Evolutionary conservation across 2,888 invertebrate species (phyloP), one percentile per base, ranked within the genome.

Genomic region (Perizoma affinitatum): DNA sequence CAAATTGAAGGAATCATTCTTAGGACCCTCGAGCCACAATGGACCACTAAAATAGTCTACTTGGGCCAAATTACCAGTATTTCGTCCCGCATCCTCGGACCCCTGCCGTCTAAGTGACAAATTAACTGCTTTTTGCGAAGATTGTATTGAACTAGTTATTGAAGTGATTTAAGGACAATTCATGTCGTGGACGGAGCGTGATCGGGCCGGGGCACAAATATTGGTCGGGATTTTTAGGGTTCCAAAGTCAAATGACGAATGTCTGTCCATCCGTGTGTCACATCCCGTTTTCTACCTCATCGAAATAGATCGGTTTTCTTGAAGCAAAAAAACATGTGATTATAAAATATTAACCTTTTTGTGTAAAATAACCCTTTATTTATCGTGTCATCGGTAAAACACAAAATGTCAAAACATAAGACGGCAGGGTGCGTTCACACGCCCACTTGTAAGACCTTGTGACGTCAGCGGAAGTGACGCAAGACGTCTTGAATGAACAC

Each of bases 11-110:
- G 84, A 90, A 83, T 83, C 65, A 85, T 86, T 88, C 90, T 90
- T 90, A 75, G 76, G 70, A 78, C 81, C 82, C 82, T 75, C 68
- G 73, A 63, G 70, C 57, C 74, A 84, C 84, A 90, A 90, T 89
- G 81, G 86, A 70, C 75, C 71, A 76, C 66, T 75, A 73, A 77
- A 87, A 88, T 90, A 87, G 85, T 79, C 83, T 87, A 86, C 91
- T 90, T 86, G 78, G 69, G 64, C 84, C 86, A 88, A 92, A 91
- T 91, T 90, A 88, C 88, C 90, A 81, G 78, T 85, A 86, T 87
- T 71, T 67, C 75, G 74, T 82, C 91, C 91, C 90, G 91, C 89
- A 92, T 91, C 86, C 83, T 85, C 81, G 78, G 71, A 73, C 81
- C 86, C 86, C 87, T 73, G 85, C 72, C 67, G 83, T 67, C 74